A percentile compares a stretch with the other conserved stretches of the same genome.
These are phyloP conservation scores for Aegotheles bennettii DNA, from an alignment of 2,113 vertebrate genomes.

Conservation along the genomic window DNA sequence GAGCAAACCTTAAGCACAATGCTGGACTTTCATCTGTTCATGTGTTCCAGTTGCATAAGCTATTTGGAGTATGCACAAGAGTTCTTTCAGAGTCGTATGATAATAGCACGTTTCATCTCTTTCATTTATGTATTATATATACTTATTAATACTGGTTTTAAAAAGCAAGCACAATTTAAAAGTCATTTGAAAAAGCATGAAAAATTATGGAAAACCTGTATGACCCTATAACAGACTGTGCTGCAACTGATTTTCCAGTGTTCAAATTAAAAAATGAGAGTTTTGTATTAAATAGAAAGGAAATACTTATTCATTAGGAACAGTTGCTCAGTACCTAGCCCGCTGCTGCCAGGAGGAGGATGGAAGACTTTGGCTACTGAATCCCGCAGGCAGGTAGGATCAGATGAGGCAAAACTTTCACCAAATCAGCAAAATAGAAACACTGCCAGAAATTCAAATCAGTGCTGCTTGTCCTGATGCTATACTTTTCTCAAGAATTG, in stretches of 20 bases:
- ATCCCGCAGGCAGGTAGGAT: background rate
- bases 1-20: background rate
- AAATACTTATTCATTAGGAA: background rate
- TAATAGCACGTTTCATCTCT: background rate
- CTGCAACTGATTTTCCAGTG: background rate
- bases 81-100: background rate
- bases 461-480: background rate
- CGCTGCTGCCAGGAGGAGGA: background rate
- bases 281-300: background rate
- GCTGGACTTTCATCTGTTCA: background rate
- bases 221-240: background rate
- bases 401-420: background rate
- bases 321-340: background rate
- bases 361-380: background rate
- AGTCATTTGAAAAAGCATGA: background rate
- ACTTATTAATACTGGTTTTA: background rate
- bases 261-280: background rate
- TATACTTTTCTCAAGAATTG: background rate
- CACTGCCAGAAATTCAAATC: background rate
- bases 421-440: background rate
- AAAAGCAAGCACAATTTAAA: background rate
- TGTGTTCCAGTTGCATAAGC: background rate
- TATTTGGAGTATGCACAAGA: background rate
- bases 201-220: background rate
- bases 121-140: background rate